Conservation (phyloP, 2,797 vertebrate species). For the Microcaecilia unicolor region DNA sequence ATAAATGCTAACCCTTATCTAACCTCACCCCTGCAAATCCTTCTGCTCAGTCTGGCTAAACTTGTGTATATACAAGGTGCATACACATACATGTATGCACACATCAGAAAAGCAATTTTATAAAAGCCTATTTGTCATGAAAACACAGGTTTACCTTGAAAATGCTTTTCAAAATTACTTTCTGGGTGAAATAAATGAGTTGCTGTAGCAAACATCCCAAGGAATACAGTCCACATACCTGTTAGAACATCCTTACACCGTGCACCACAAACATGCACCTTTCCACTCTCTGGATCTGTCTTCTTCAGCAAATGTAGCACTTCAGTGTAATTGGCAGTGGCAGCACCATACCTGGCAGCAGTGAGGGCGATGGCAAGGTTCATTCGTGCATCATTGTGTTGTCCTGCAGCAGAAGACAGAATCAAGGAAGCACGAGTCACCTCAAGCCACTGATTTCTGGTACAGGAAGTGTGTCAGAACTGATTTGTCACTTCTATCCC, state of each 20-base stretch:
- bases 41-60: too few relatives aligned
- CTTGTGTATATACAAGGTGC: too few relatives aligned
- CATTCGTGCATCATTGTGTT: conserved; percentile 84
- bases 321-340: conserved; percentile 88
- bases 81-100: too few relatives aligned
- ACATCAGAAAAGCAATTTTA: conserved; percentile 42
- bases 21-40: too few relatives aligned
- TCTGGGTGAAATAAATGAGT: conserved; percentile 33
- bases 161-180: conserved; percentile 54
- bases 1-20: too few relatives aligned
- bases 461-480: conserved; percentile 87
- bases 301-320: conserved; percentile 75
- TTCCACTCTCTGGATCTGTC: conserved; percentile 53
- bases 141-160: conserved; percentile 32
- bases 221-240: conserved; percentile 57
- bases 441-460: conserved; percentile 77
- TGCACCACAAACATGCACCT: conserved; percentile 66
- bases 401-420: conserved; percentile 75
- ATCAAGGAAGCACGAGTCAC: conserved; percentile 78
- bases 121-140: conserved; percentile 6
- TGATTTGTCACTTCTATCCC: conserved; percentile 90
- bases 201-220: background rate
- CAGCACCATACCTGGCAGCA: conserved; percentile 90
- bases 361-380: conserved; percentile 86
- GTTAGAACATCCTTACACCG: conserved; percentile 70